Percentiles rank a stretch among this genome's conserved stretches.
These are phyloP conservation scores for Aplodontia rufa DNA, from an alignment of 2,113 vertebrate genomes.

Conservation along the genomic window DNA sequence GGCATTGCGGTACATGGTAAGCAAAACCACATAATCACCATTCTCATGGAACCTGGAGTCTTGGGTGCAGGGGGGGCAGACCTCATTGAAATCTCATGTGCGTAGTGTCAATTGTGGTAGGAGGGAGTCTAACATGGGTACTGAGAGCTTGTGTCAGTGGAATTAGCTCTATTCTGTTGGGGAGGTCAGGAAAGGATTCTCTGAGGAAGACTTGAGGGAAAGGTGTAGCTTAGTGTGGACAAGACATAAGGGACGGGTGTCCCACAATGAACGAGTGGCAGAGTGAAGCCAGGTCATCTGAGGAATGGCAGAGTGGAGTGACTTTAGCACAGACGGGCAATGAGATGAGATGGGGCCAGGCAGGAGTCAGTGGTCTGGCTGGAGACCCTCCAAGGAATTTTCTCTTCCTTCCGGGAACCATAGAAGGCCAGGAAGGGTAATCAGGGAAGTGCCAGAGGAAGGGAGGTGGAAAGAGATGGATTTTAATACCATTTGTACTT, in stretches of 20 bases:
- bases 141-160: neutral
- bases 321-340: neutral
- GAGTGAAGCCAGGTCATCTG: neutral
- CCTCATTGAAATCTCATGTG: neutral
- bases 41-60: neutral
- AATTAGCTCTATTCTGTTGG: neutral
- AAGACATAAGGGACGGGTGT: neutral
- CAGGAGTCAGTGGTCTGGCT: neutral
- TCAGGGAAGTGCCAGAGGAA: neutral
- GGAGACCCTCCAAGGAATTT: neutral
- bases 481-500: conserved; percentile 29
- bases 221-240: neutral
- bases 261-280: neutral
- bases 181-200: neutral
- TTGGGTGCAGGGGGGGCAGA: neutral
- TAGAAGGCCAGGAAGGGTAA: neutral
- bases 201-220: neutral
- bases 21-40: neutral
- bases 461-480: neutral
- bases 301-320: neutral
- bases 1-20: neutral
- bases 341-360: neutral
- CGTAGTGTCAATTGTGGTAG: neutral
- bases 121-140: neutral
- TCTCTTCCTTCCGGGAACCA: neutral